phyloP scores from a whole-genome alignment of 30 jellyfish, hydroid and myxozoan genomes.

The Aurelia aurita region DNA sequence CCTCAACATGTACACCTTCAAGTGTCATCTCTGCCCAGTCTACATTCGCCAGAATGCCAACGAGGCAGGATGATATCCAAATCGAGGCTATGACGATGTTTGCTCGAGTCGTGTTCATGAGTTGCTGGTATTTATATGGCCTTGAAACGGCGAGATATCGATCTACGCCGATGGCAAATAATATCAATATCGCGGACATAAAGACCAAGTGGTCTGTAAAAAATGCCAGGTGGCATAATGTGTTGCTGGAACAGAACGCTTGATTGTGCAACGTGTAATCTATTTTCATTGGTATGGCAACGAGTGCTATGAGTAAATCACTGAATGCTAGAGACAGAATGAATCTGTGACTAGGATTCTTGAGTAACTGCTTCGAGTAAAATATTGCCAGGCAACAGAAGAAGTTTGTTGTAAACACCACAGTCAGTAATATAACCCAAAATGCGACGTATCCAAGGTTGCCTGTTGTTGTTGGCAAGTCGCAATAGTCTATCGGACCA shows the following conservation, averaged over 20 bases:
- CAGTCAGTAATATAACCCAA: slow-evolving; percentile 43
- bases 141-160: slow-evolving; percentile 71
- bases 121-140: slow-evolving; percentile 74
- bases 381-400: slow-evolving; percentile 56
- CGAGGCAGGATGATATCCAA: slow-evolving; percentile 63
- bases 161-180: slow-evolving; percentile 85
- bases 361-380: slow-evolving; percentile 43
- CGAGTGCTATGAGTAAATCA: slow-evolving; percentile 71
- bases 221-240: slow-evolving; percentile 66
- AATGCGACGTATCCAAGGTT: slow-evolving; percentile 67
- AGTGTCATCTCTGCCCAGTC: slow-evolving; percentile 24
- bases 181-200: slow-evolving; percentile 76
- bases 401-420: slow-evolving; percentile 50
- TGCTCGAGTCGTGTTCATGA: slow-evolving; percentile 60
- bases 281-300: slow-evolving; percentile 71
- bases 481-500: slow-evolving; percentile 17
- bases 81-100: slow-evolving; percentile 32
- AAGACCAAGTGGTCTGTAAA: slow-evolving; percentile 67
- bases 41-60: slow-evolving; percentile 59
- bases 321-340: slow-evolving; percentile 79
- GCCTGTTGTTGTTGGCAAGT: slow-evolving; percentile 38
- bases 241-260: slow-evolving; percentile 62
- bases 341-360: slow-evolving; percentile 61
- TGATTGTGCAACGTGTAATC: slow-evolving; percentile 77
- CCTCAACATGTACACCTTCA: slow-evolving; percentile 19